Evolutionary conservation across 2,113 vertebrate genomes (phyloP).

Genomic region (Clupea harengus): DNA sequence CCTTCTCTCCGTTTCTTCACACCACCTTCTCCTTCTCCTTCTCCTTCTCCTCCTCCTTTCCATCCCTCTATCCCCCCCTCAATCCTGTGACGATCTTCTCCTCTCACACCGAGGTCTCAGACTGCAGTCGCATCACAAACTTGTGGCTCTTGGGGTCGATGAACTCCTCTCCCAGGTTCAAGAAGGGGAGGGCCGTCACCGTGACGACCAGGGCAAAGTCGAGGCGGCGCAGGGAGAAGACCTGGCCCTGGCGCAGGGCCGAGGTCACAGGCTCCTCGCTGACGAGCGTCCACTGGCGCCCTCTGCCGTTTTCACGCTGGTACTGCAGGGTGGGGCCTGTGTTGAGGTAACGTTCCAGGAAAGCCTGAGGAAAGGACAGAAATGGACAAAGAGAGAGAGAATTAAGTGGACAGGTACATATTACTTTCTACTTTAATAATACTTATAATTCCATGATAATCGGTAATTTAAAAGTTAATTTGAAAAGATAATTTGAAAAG

Average conservation of each 20-base stretch:
- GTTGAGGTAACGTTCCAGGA: conserved; percentile 85
- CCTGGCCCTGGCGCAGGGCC: conserved; percentile 78
- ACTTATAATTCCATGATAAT: neutral
- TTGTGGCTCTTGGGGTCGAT: conserved; percentile 95
- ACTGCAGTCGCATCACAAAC: conserved; percentile 95
- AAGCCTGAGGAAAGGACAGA: conserved; percentile 69
- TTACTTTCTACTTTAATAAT: no score
- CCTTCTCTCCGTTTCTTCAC: neutral
- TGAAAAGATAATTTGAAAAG: no score
- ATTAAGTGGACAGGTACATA: no score
- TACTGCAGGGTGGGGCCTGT: conserved; percentile 91
- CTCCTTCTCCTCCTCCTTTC: neutral
- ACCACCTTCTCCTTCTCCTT: neutral
- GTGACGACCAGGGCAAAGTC: conserved; percentile 91
- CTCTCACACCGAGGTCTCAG: conserved; percentile 85
- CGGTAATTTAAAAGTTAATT: neutral
- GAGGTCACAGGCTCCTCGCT: conserved; percentile 90
- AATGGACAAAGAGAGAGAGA: neutral
- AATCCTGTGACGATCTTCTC: no score
- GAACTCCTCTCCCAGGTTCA: conserved; percentile 87
- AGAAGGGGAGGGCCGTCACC: conserved; percentile 82
- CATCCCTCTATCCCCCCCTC: neutral
- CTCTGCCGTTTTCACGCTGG: conserved; percentile 82
- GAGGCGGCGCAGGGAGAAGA: conserved; percentile 83
- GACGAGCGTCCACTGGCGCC: conserved; percentile 89